These are phyloP conservation scores for Harmothoe impar DNA, from an alignment of 2,888 invertebrate genomes.

Conservation along the genomic window DNA sequence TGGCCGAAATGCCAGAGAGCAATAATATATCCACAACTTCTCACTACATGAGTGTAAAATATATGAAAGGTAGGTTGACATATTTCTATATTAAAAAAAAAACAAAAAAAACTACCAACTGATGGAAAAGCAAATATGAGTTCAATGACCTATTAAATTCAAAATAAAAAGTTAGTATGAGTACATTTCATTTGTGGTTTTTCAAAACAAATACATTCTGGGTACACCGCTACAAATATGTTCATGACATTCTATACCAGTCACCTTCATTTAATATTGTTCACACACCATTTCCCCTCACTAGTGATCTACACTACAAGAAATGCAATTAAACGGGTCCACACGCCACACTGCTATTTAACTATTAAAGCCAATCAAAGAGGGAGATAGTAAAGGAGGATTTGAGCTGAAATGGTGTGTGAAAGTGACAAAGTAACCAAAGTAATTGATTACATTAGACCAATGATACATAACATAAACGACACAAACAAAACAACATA, in stretches of 20 bases:
- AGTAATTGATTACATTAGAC: not conserved
- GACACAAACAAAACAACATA: not conserved
- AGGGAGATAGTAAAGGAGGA: not conserved
- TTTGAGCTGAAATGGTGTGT: not conserved
- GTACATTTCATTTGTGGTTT: not conserved
- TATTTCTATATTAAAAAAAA: too few species aligned
- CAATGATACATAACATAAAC: not conserved
- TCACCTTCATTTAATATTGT: not conserved
- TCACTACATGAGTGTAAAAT: too few species aligned
- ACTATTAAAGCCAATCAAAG: not conserved
- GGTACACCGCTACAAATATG: not conserved
- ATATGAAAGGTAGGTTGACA: too few species aligned
- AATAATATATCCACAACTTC: too few species aligned
- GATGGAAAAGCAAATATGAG: too few species aligned
- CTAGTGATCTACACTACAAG: conserved; percentile 2
- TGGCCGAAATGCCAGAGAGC: too few species aligned
- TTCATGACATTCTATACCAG: not conserved
- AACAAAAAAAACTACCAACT: too few species aligned
- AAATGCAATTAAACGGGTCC: too few species aligned
- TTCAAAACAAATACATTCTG: not conserved
- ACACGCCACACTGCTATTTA: not conserved
- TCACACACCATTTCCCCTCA: conserved; percentile 4
- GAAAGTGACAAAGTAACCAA: not conserved
- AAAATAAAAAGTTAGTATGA: not conserved
- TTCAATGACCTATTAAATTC: too few species aligned